Base-by-base conservation (phyloP, 2,113 vertebrate genomes). In the Fulmarus glacialis region DNA sequence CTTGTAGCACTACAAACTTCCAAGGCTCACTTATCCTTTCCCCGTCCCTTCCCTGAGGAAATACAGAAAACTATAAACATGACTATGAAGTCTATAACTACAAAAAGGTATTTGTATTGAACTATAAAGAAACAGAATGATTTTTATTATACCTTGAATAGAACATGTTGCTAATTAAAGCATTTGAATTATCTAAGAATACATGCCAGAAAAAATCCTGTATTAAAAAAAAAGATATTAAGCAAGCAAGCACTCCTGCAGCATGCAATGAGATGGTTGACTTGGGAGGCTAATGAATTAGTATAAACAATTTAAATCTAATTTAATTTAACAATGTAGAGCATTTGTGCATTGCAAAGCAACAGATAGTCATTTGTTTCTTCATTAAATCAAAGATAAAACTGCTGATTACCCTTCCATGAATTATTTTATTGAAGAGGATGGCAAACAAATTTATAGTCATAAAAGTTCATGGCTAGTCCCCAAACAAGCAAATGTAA, bases 211-310 rank as follows among this genome's bases (percentile, higher is more conserved):
- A 97, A 91, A 93, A 95, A 74, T 30, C 87, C 18, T 18, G 14
- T 71, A 89, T 74, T 50, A 73, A 86, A 83, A 81, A 86, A 86
- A 94, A 68, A 12, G 26, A 59, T 75, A 92, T 78, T 80, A 92
- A 89, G 40, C 43, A 93, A 95, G 45, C 52, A 96, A 93, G 38
- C 55, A 58, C 21, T 96, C 73, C 36, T 90, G 32, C 52, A 91
- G 66, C 60, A 92, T 20, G 67, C 82, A 92, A 86, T 82, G 77
- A 92, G 77, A 95, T 91, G 78, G 92, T 29, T 97, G 91, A 95
- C 95, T 95, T 94, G 95, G 95, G 90, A 97, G 60, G 56, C 68
- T 96, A 98, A 97, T 96, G 83, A 98, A 97, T 96, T 96, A 95
- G 56, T 68, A 71, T 81, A 93, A 97, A 91, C 95, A 96, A 96